These are phyloP conservation scores for Perizoma affinitatum DNA, from an alignment of 2,888 invertebrate species.

Conservation along the genomic window DNA sequence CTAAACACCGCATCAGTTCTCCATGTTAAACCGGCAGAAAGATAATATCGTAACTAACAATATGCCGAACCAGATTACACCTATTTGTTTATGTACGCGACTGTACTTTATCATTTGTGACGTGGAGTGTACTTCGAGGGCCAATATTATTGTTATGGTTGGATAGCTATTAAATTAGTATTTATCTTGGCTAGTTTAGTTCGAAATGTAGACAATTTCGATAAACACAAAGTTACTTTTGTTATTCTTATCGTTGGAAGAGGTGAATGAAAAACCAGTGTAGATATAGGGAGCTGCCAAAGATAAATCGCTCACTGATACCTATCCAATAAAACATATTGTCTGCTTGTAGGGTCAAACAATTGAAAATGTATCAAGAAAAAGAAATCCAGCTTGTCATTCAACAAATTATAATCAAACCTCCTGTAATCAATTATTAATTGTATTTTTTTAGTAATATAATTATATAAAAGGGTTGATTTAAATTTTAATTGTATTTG, in stretches of 20 bases:
- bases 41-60: constrained; percentile 74
- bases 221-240: constrained; percentile 18
- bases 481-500: too few relatives aligned
- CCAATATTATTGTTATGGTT: constrained; percentile 36
- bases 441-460: too few relatives aligned
- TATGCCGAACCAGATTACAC: constrained; percentile 59
- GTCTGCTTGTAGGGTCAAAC: too few relatives aligned
- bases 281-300: too few relatives aligned
- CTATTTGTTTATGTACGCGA: constrained; percentile 49
- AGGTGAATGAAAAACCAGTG: background rate
- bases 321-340: too few relatives aligned
- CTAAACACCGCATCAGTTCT: constrained; percentile 45
- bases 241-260: constrained; percentile 14
- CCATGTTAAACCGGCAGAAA: constrained; percentile 69
- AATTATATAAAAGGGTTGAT: too few relatives aligned
- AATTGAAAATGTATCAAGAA: too few relatives aligned
- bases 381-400: too few relatives aligned
- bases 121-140: constrained; percentile 50
- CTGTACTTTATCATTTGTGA: constrained; percentile 59
- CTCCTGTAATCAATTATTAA: too few relatives aligned
- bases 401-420: too few relatives aligned
- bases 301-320: too few relatives aligned
- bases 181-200: constrained; percentile 24
- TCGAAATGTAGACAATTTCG: constrained; percentile 10
- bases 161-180: constrained; percentile 30